phyloP scores from a whole-genome alignment of 2,888 invertebrate genomes.

The Thereva unica region DNA sequence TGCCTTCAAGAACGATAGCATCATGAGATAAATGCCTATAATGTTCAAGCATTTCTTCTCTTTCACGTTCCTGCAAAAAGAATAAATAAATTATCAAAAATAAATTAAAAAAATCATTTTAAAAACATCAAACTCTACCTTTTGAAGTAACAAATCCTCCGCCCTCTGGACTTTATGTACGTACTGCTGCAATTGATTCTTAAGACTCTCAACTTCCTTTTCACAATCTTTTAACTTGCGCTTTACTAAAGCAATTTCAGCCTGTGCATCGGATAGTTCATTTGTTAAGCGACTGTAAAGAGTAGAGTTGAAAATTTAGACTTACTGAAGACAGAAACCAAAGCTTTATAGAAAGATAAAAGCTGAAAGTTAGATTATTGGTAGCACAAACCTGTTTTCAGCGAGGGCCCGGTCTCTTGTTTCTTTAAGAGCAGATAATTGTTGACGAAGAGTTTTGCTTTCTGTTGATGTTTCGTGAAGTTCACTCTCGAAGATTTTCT shows the following conservation, averaged over 20 bases:
- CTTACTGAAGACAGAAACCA: too few relatives aligned
- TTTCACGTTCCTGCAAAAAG: conserved; percentile 70
- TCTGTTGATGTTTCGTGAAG: conserved; percentile 53
- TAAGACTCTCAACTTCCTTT: conserved; percentile 73
- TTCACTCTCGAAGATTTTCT: conserved; percentile 51
- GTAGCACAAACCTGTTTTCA: conserved; percentile 52
- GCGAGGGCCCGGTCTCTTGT: conserved; percentile 55
- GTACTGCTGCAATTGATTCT: conserved; percentile 78
- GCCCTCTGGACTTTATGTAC: conserved; percentile 79
- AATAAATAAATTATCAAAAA: conserved; percentile 37
- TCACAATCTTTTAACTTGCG: conserved; percentile 71
- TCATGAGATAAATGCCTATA: conserved; percentile 77
- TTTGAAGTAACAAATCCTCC: conserved; percentile 74
- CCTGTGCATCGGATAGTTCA: conserved; percentile 68
- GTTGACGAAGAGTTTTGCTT: conserved; percentile 54
- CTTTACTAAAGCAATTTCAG: conserved; percentile 65
- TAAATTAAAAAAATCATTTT: conserved; percentile 19
- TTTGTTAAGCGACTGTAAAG: conserved; percentile 69
- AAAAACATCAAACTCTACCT: conserved; percentile 57
- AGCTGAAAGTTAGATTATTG: not conserved
- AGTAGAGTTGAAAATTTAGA: conserved; percentile 16
- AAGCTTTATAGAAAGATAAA: not conserved
- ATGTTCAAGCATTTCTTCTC: conserved; percentile 79
- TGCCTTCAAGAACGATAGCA: conserved; percentile 76
- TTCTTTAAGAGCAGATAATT: conserved; percentile 52